Conservation (phyloP, 2,797 vertebrate genomes). For the Falco berigora region DNA sequence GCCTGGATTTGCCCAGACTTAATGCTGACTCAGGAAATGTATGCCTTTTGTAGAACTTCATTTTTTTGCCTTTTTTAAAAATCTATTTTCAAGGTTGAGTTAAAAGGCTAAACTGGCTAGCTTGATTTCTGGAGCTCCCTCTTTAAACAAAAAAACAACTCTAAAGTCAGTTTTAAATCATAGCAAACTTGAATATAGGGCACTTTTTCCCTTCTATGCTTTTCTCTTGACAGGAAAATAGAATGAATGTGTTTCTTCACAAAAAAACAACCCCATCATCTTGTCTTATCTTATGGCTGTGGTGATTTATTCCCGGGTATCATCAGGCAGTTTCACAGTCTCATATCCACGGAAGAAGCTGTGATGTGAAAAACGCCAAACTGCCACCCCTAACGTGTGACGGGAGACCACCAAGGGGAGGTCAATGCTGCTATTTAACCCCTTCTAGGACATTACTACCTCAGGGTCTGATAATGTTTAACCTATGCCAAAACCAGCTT, state of each 20-base stretch:
- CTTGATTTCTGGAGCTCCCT: not conserved
- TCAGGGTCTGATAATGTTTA: not conserved
- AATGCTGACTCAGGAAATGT: not conserved
- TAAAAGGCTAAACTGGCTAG: not conserved
- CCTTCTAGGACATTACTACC: not conserved
- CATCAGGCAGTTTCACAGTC: not conserved
- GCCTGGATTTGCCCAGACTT: not conserved
- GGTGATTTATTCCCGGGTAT: not conserved
- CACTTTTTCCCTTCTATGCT: not conserved
- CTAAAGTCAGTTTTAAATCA: not conserved
- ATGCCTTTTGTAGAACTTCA: not conserved
- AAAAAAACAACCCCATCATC: not conserved
- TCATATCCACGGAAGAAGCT: not conserved
- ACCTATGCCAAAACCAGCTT: not conserved
- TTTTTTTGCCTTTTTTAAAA: not conserved
- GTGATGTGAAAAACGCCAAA: not conserved
- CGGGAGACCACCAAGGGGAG: not conserved
- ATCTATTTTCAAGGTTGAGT: not conserved
- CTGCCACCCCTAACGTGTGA: not conserved
- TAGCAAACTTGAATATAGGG: not conserved
- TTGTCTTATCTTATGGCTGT: not conserved
- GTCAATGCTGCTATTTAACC: not conserved
- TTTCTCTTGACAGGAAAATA: not conserved
- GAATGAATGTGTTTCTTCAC: not conserved
- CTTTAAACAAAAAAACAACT: not conserved